These are phyloP conservation scores for Lasioglossum baleicum DNA, from an alignment of 1,140 invertebrate genomes.

Conservation along the genomic window DNA sequence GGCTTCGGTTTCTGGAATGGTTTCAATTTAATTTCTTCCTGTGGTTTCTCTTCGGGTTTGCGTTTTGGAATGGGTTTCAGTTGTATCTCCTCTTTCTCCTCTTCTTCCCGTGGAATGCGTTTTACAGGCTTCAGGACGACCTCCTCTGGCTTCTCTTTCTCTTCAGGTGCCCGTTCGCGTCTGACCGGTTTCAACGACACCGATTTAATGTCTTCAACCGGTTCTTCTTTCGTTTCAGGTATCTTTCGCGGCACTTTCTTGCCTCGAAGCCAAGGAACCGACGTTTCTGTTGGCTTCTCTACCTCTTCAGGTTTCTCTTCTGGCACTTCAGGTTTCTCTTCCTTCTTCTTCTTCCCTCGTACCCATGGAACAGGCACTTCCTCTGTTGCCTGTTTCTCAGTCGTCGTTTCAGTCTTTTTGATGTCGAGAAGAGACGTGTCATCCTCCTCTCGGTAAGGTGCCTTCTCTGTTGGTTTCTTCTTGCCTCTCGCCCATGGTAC, in stretches of 20 bases:
- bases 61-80: conserved; percentile 69
- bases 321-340: conserved; percentile 14
- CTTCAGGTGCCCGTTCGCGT: conserved; percentile 49
- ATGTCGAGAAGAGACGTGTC: conserved; percentile 45
- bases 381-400: conserved; percentile 68
- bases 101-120: conserved; percentile 49
- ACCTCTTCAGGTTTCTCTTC: conserved; percentile 10
- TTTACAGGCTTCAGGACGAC: conserved; percentile 51
- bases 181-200: conserved; percentile 53
- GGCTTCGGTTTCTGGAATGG: conserved; percentile 62
- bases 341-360: conserved; percentile 70
- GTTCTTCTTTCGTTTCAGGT: conserved; percentile 54
- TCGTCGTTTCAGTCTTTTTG: conserved; percentile 65
- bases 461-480: conserved; percentile 70
- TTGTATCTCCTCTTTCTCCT: conserved; percentile 58
- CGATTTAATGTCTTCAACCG: conserved; percentile 39
- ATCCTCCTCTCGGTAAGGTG: conserved; percentile 53
- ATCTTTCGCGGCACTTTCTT: conserved; percentile 34
- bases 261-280: conserved; percentile 63
- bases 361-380: conserved; percentile 72
- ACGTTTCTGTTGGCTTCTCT: conserved; percentile 45
- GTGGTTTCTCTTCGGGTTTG: conserved; percentile 47
- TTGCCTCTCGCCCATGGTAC: conserved; percentile 64
- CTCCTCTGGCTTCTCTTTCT: conserved; percentile 49
- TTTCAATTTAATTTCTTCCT: conserved; percentile 67